These are phyloP conservation scores for Fregata magnificens DNA, from an alignment of 2,113 vertebrate species.

Conservation along the genomic window DNA sequence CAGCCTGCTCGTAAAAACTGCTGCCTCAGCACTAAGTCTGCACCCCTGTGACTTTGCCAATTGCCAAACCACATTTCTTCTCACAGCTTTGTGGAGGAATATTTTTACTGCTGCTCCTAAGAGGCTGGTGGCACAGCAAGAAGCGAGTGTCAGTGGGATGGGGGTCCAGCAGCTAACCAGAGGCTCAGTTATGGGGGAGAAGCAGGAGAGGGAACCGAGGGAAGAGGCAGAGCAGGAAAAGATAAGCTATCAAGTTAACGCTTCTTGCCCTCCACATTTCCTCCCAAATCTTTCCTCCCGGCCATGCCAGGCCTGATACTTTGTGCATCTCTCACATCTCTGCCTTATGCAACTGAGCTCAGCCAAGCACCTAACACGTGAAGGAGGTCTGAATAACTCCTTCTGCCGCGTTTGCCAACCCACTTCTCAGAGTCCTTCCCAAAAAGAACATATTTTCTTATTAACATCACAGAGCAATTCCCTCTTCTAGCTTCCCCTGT, in stretches of 20 bases:
- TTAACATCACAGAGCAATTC: neutral
- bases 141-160: neutral
- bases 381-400: neutral
- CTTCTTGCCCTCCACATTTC: neutral
- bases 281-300: neutral
- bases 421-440: neutral
- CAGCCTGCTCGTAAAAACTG: neutral
- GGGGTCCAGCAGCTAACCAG: neutral
- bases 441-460: neutral
- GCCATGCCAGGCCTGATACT: neutral
- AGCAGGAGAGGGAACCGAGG: neutral
- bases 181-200: neutral
- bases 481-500: neutral
- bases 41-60: neutral
- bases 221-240: neutral
- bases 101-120: neutral
- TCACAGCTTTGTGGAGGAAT: fast-evolving
- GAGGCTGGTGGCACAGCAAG: neutral
- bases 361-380: neutral
- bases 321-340: neutral
- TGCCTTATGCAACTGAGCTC: neutral
- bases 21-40: neutral
- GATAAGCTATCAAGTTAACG: fast-evolving
- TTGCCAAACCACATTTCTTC: neutral
- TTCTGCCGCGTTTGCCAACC: neutral